Conservation (phyloP, 2,888 invertebrate genomes). For the Belgica antarctica region DNA sequence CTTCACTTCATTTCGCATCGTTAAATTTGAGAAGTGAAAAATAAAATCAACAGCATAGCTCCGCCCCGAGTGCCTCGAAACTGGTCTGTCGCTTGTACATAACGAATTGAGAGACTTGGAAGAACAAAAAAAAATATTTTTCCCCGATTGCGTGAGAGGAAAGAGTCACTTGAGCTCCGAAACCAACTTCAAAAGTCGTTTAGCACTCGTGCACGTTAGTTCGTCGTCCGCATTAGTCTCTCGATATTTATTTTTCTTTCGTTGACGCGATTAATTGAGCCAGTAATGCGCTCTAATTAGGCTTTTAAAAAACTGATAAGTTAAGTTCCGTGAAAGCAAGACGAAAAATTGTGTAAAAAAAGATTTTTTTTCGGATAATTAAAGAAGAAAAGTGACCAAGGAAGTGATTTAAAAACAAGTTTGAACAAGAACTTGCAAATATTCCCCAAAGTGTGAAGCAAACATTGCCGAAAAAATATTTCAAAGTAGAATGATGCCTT, state of each 20-base stretch:
- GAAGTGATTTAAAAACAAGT: background rate
- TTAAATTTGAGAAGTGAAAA: slow-evolving; percentile 21
- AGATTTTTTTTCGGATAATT: background rate
- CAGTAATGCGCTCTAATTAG: slow-evolving; percentile 1
- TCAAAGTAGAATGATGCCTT: slow-evolving; percentile 70
- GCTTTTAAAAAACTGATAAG: slow-evolving; percentile 8
- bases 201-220: slow-evolving; percentile 27
- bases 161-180: slow-evolving; percentile 11
- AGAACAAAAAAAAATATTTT: slow-evolving; percentile 13
- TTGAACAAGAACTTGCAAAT: background rate
- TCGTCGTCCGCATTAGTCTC: slow-evolving; percentile 19
- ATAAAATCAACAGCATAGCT: slow-evolving; percentile 19
- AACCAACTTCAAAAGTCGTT: slow-evolving; percentile 39
- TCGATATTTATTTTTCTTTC: background rate
- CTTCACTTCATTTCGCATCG: slow-evolving; percentile 5
- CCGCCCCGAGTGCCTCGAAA: background rate
- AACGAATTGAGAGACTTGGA: background rate
- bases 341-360: background rate
- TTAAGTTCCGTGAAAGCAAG: background rate
- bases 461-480: slow-evolving; percentile 1
- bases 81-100: background rate
- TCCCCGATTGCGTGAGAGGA: slow-evolving; percentile 21
- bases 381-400: background rate
- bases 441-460: background rate
- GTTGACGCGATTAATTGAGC: slow-evolving; percentile 25